Base-by-base conservation (phyloP, 2,113 vertebrate genomes). In the Corvus cornix region DNA sequence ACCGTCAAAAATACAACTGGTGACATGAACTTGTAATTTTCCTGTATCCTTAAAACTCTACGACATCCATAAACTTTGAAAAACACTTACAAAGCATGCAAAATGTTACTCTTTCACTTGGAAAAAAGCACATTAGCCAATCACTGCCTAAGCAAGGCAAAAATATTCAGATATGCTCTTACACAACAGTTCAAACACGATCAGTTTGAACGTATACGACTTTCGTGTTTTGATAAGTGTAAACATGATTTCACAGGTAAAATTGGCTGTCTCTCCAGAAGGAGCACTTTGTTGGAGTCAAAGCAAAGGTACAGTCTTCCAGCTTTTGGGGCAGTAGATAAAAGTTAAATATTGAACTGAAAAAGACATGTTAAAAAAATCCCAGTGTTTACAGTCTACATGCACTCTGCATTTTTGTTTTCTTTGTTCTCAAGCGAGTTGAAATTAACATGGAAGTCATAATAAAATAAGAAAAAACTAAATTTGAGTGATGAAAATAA, bases 191-290 rank as follows among this genome's bases (percentile, higher is more conserved):
- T 91, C 35, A 78, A 87, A 75, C 0, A 2, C 4, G 0, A 70
- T 30, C 35, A 59, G 4, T 43, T 77, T 72, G 14, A 95, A 59
- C 0, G 5, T 3, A 28, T 0, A 41, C 2, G 0, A 35, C 75
- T 86, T 77, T 56, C 5, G 19, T 8, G 3, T 72, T 73, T 64
- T 33, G 24, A 0, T 22, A 75, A 59, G 6, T 7, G 6, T 30
- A 66, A 89, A 69, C 5, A 11, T 4, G 4, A 55, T 10, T 75
- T 89, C 33, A 67, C 14, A 59, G 16, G 7, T 10, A 67, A 78
- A 77, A 74, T 0, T 62, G 18, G 20, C 7, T 15, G 1, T 23
- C 7, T 35, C 37, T 81, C 30, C 35, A 49, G 17, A 52, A 64
- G 9, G 3, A 80, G 5, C 2, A 21, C 16, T 79, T 55, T 23